Evolutionary conservation across 30 jellyfish, hydroid and myxozoan genomes (phyloP).

Genomic region (Nemopilema nomurai): DNA sequence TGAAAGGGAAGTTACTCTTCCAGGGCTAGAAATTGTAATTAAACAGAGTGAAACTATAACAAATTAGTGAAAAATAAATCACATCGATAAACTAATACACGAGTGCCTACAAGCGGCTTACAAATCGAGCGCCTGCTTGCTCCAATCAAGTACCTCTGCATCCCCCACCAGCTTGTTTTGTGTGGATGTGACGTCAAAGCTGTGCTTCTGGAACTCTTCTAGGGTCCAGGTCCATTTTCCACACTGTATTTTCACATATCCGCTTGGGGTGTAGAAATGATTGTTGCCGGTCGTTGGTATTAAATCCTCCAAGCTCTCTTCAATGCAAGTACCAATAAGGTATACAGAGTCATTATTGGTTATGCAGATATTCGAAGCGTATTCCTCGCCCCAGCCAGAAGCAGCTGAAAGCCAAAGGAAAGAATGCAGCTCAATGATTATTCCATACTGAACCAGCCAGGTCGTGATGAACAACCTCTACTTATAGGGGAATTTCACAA

Average conservation of each 20-base stretch:
- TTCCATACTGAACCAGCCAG: not conserved
- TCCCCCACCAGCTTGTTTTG: slow-evolving; percentile 44
- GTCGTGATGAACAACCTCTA: not conserved
- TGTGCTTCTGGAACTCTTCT: slow-evolving; percentile 75
- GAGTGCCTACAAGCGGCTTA: slow-evolving; percentile 1
- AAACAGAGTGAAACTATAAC: not conserved
- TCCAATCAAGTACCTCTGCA: slow-evolving; percentile 73
- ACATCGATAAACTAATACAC: no score
- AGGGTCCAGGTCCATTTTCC: slow-evolving; percentile 82
- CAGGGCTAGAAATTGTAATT: not conserved
- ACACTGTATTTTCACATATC: slow-evolving; percentile 65
- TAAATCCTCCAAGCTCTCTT: slow-evolving; percentile 51
- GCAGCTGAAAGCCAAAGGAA: slow-evolving; percentile 44
- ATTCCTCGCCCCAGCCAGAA: slow-evolving; percentile 91
- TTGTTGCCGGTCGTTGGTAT: slow-evolving; percentile 80
- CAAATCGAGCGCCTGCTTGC: slow-evolving; percentile 71
- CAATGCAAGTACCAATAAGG: slow-evolving; percentile 80
- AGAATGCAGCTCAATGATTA: no score
- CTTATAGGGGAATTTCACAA: not conserved
- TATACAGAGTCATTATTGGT: slow-evolving; percentile 56
- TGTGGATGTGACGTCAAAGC: slow-evolving; percentile 70
- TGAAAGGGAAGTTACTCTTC: not conserved
- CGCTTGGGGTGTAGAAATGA: slow-evolving; percentile 80
- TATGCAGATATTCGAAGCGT: slow-evolving; percentile 70
- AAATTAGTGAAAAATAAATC: no score